Evolutionary conservation across 2,888 invertebrate genomes (phyloP), one percentile per base, ranked within the genome.

Genomic region (Rotaria socialis): DNA sequence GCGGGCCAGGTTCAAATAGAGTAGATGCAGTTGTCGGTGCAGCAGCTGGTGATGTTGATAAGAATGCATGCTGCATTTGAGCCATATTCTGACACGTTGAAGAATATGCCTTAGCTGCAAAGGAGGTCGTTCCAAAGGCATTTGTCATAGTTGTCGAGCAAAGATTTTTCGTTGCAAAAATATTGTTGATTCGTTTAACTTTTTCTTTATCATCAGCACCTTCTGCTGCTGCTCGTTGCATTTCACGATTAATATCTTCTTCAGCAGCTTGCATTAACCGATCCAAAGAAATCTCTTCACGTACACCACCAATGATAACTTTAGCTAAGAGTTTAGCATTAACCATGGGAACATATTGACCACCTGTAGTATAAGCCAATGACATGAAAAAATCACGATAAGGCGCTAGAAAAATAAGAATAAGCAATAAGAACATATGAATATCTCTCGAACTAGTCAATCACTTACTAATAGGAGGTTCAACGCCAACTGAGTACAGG

Each of bases 331-430:
- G 85, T 52, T 89, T 87, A 0, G 90, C 89, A 58, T 88, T 89
- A 0, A 88, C 86, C 24, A 90, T 87, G 3, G 90, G 90, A 8
- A 90, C 89, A 87, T 90, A 90, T 87, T 90, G 90, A 11, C 90
- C 90, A 0, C 90, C 90, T 3, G 90, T 90, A 10, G 89, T 88
- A 86, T 88, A 89, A 0, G 90, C 89, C 19, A 90, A 84, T 0
- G 89, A 89, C 87, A 89, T 88, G 87, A 90, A 90, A 87, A 90
- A 90, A 74, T 90, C 90, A 85, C 88, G 89, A 87, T 89, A 90
- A 8, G 88, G 88, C 2, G 60, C 86, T 8, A 90, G 89, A n/a
- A 88, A 87, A n/a, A 90, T 89, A 55, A 55, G 55, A 55, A 6
- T 22, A 55, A 16, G 11, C 14, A 5, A 2, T 16, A 16, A 55